Evolutionary conservation across 2,797 vertebrate species (phyloP).

Genomic region (Falco rusticolus): DNA sequence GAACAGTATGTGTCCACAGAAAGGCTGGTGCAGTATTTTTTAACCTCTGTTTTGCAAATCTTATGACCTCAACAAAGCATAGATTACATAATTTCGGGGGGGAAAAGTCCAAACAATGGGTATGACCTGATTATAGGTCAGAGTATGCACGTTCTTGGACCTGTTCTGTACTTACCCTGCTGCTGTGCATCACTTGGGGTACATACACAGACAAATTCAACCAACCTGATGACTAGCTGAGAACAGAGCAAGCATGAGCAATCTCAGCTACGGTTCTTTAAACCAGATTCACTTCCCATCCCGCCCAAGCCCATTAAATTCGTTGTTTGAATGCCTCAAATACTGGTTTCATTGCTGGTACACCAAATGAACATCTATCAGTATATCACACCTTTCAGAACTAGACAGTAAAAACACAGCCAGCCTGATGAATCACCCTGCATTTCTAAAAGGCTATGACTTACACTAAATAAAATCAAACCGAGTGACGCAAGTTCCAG

Average conservation of each 20-base stretch:
- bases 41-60: not conserved
- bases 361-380: not conserved
- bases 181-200: not conserved
- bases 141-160: not conserved
- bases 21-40: not conserved
- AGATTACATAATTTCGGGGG: not conserved
- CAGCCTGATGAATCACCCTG: constrained; percentile 2
- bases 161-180: not conserved
- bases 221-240: not conserved
- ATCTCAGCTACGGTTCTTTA: not conserved
- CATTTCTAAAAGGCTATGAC: not conserved
- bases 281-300: not conserved
- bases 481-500: not conserved
- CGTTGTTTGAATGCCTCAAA: not conserved
- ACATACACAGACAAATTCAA: rapidly evolving
- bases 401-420: not conserved
- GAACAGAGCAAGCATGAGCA: not conserved
- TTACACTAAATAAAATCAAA: not conserved
- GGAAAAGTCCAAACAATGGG: not conserved
- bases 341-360: not conserved
- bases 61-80: not conserved
- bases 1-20: not conserved
- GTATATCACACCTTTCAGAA: not conserved
- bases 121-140: not conserved
- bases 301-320: not conserved